Evolutionary conservation across 2,888 invertebrate species (phyloP), one percentile per base, ranked within the genome.

Genomic region (Eristalis arbustorum): DNA sequence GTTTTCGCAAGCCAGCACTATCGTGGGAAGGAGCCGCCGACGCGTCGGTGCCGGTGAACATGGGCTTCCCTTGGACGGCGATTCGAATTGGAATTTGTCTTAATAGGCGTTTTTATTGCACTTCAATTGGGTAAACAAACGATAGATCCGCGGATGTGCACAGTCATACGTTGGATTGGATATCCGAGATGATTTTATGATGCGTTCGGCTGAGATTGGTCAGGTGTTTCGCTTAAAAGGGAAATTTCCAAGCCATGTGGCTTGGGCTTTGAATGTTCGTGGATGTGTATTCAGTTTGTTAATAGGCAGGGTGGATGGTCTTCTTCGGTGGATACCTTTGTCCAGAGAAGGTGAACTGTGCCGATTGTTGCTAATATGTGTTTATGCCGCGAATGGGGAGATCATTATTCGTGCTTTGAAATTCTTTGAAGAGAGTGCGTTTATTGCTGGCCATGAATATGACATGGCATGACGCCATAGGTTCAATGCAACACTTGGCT

Each of bases 1-100:
- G n/a, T 42, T 67, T 64, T 73, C 56, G 80, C 80, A 80, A 74
- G 62, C 68, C 31, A 74, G 68, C 73, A 40, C 37, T 68, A 68
- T 37, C 73, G 80, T 80, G 73, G 68, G 73, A 80, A 80, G 67
- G 23, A 13, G 37, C 49, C 10, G 8, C 31, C 31, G 31, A 4
- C 34, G 56, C 22, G n/a, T n/a, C n/a, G n/a, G n/a, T 28, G 40
- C 56, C 23, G 59, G 42, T 42, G 57, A n/a, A 18, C 49, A 64
- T 42, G 28, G 25, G 14, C 62, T 72, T 78, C 42, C 34, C 37
- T 25, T 56, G 72, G 62, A 79, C 57, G 40, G 14, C 31, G 57
- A 42, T 64, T n/a, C 64, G 66, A 66, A 72, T 72, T n/a, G 69
- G 64, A 71, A 71, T 72, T 66, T 72, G 42, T 31, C 34, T 49